phyloP scores from a whole-genome alignment of 2,113 vertebrate genomes.

The Eolophus roseicapilla region DNA sequence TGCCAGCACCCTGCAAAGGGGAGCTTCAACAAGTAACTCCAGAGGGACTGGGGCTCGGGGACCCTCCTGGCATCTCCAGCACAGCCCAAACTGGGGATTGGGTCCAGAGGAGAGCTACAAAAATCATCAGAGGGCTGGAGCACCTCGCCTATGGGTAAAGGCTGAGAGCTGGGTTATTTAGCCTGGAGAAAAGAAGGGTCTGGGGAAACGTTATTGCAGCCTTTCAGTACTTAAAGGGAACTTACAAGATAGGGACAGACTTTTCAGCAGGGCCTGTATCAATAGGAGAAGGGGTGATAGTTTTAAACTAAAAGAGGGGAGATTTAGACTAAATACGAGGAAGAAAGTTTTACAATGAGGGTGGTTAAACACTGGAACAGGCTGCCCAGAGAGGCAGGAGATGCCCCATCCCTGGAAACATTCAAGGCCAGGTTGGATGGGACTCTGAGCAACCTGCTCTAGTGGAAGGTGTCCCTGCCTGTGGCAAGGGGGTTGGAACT shows the following conservation, averaged over 20 bases:
- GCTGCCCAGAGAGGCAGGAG: not conserved
- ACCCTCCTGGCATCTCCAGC: not conserved
- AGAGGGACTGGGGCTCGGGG: not conserved
- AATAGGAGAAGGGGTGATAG: not conserved
- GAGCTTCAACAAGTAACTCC: not conserved
- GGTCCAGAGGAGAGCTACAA: not conserved
- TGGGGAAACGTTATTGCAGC: not conserved
- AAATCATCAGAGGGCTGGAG: not conserved
- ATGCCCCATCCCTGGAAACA: not conserved
- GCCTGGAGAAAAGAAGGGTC: not conserved
- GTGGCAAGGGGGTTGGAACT: not conserved
- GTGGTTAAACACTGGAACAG: not conserved
- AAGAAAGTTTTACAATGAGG: accelerated
- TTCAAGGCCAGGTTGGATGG: not conserved
- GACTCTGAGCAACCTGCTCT: not conserved
- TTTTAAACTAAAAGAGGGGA: not conserved
- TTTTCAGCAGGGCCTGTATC: not conserved
- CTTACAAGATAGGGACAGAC: not conserved
- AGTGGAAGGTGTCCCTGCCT: not conserved
- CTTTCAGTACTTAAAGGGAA: not conserved
- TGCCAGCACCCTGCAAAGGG: conserved; percentile 85
- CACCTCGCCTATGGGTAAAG: not conserved
- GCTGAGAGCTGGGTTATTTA: not conserved
- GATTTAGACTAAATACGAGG: not conserved
- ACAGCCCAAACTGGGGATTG: not conserved